These are phyloP conservation scores for Mythimna pallens DNA, from an alignment of 2,888 invertebrate genomes.

Conservation along the genomic window DNA sequence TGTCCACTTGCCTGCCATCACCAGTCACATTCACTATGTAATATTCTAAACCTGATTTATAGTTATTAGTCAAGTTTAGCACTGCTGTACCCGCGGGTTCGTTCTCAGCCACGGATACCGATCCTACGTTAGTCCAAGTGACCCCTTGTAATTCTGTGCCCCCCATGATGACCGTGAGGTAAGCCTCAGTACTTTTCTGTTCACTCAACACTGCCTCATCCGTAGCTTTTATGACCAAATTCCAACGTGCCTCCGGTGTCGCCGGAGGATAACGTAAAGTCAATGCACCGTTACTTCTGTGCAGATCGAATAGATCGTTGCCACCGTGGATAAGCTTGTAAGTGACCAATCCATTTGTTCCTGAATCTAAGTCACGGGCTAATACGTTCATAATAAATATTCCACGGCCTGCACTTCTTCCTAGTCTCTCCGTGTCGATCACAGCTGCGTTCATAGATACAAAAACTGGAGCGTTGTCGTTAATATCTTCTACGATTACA, in stretches of 20 bases:
- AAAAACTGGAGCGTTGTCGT: constrained; percentile 97
- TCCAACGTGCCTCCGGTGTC: constrained; percentile 94
- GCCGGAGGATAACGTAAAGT: constrained; percentile 91
- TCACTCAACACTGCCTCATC: constrained; percentile 98
- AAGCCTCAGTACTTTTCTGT: constrained; percentile 96
- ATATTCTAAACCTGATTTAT: constrained; percentile 94
- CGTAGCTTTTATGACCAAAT: constrained; percentile 96
- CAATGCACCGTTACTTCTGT: constrained; percentile 95
- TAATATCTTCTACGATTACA: constrained; percentile 97
- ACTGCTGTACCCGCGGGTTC: constrained; percentile 96
- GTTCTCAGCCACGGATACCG: constrained; percentile 96
- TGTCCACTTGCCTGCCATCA: constrained; percentile 94
- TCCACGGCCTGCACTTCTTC: constrained; percentile 89
- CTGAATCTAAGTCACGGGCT: constrained; percentile 97
- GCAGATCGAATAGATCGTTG: constrained; percentile 94
- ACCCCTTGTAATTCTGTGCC: constrained; percentile 91
- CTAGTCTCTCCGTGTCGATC: constrained; percentile 91
- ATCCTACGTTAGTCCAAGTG: constrained; percentile 92
- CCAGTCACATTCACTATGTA: constrained; percentile 97
- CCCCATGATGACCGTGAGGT: constrained; percentile 95
- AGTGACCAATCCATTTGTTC: constrained; percentile 97
- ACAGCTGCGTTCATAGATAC: constrained; percentile 97
- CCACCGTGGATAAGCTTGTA: constrained; percentile 96
- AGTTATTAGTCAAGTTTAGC: constrained; percentile 94
- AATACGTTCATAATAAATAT: constrained; percentile 94